phyloP scores from a whole-genome alignment of 2,113 vertebrate species.

The Galbula dea region DNA sequence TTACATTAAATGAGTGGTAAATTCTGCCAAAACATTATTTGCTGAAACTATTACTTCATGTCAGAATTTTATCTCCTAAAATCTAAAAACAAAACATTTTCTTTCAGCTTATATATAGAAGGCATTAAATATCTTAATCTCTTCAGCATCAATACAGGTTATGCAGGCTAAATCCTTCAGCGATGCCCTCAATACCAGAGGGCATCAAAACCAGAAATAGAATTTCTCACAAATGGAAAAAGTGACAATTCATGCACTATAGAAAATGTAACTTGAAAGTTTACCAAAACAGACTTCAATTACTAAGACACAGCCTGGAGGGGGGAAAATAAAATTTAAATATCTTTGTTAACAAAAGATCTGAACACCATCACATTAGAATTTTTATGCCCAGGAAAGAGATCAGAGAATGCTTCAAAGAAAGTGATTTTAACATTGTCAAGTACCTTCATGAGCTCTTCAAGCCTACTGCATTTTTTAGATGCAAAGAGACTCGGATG shows the following conservation, averaged over 20 bases:
- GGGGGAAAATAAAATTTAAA: too few relatives aligned
- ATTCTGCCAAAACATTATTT: not conserved
- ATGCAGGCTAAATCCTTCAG: not conserved
- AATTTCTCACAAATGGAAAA: not conserved
- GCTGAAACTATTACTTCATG: not conserved
- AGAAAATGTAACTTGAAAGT: not conserved
- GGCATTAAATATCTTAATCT: constrained; percentile 15
- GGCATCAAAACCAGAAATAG: not conserved
- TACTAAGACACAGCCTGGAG: not conserved
- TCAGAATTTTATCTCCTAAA: not conserved
- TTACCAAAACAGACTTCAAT: not conserved
- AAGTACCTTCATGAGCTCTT: constrained; percentile 89
- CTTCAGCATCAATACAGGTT: not conserved
- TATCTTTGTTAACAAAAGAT: not conserved
- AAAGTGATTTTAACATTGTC: not conserved
- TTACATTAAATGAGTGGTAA: not conserved
- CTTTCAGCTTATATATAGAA: not conserved
- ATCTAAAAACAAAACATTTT: not conserved
- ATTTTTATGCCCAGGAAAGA: not conserved
- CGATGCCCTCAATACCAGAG: not conserved
- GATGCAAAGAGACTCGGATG: constrained; percentile 96
- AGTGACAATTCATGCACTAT: not conserved
- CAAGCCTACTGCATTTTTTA: constrained; percentile 86
- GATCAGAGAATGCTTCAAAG: not conserved
- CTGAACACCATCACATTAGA: not conserved